Base-by-base conservation (phyloP, 2,888 invertebrate genomes). In the Eulithis testata region DNA sequence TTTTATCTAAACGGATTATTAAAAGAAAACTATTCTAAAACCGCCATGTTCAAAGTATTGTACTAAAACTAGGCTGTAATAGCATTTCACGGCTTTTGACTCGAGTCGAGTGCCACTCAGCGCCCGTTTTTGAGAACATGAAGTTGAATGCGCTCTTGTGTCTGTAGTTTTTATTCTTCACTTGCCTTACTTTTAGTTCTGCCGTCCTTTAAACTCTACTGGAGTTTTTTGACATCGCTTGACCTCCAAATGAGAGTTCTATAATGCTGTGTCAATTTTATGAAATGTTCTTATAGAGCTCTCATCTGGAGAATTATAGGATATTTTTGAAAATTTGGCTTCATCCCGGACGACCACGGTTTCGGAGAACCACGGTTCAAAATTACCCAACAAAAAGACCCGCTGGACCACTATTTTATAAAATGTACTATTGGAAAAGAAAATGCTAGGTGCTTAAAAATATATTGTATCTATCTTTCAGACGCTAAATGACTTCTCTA, bases 121-220 rank as follows among this genome's bases (percentile, higher is more conserved):
- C 51, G 53, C 52, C 21, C 57, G 53, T 53, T 56, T 56, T 31
- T n/a, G 27, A 55, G 47, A 63, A 45, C 27, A n/a, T 43, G 51
- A 44, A 63, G 63, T 40, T 63, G 63, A 58, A 52, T 60, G 55
- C 55, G 59, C 64, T 63, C 44, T 63, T 63, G 57, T 58, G n/a
- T 6, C 14, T 7, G 37, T 14, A 50, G 49, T 51, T 49, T 55
- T 11, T n/a, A n/a, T 21, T 31, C 43, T 60, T 14, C 40, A 31
- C 31, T 21, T 21, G 47, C 40, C 49, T 7, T 12, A 36, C 31
- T 52, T 53, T 55, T 27, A 14, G 54, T 31, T 31, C 6, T 55
- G 31, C 50, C 12, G 12, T 45, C 44, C 14, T 47, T 47, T 1
- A 40, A 40, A 40, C 8, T 47, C 47, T 47, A 3, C 47, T 47